Evolutionary conservation across 2,113 vertebrate genomes (phyloP), one percentile per base, ranked within the genome.

Genomic region (Crotalus tigris): DNA sequence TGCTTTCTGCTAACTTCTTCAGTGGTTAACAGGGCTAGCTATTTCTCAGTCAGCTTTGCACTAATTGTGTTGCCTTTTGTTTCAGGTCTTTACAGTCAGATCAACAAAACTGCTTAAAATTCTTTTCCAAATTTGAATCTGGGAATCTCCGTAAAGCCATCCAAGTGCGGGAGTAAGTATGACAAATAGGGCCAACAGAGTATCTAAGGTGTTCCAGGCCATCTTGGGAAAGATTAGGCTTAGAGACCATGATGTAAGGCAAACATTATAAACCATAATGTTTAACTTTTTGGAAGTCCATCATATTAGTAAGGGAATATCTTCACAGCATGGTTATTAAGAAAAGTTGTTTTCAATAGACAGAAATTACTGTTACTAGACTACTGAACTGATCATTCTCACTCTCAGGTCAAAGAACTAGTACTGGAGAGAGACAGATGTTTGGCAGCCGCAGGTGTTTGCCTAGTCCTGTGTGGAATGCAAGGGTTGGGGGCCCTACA

Each of bases 121-220:
- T 99, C 97, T 98, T 96, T 96, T 99, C 99, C 29, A 97, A 97
- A 87, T 99, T 99, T 97, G 99, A 99, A 95, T 98, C 98, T 0
- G 99, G 99, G 87, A 99, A 99, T 94, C 97, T 99, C 39, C 98
- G 98, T 61, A 99, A 99, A 96, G 99, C 97, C 93, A 97, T 99
- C 95, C 99, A 98, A 96, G 97, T 98, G 91, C 98, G 98, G 85
- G 98, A 98, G 99, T 99, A 98, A 98, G 98, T 98, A 96, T 4
- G 44, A 46, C 23, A 61, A 64, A 33, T 33, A 8, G 46, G 0
- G 0, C 0, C 46, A 61, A 21, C 11, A 17, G 64, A 0, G 0
- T 29, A 51, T 13, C 1, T 11, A 49, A 39, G 33, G 23, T 59
- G 55, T 0, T 10, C 39, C 51, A 85, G 29, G 9, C 53, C 15